These are phyloP conservation scores for Dicycla oo DNA, from an alignment of 2,888 invertebrate species.

Conservation along the genomic window DNA sequence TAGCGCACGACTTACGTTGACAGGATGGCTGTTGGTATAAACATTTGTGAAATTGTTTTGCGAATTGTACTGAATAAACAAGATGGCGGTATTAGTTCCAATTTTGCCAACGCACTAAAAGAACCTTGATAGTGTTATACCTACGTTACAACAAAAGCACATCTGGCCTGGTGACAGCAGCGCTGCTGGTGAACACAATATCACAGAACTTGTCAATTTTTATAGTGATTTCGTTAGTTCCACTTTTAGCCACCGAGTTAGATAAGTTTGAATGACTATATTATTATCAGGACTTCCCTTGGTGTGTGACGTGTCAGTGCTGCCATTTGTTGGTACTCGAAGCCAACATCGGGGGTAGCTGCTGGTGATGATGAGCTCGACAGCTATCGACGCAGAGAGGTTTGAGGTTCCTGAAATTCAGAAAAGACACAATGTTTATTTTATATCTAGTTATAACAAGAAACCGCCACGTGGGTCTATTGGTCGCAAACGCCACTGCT, in stretches of 20 bases:
- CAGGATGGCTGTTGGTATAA: neutral
- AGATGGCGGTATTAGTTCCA: neutral
- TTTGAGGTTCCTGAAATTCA: constrained; percentile 12
- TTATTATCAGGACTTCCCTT: neutral
- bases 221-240: neutral
- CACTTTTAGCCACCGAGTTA: neutral
- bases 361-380: neutral
- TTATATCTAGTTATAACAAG: too few species aligned
- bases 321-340: neutral
- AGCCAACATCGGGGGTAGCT: neutral
- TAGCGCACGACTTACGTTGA: neutral
- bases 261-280: neutral
- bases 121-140: neutral
- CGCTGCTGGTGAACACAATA: neutral
- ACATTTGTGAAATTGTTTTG: neutral
- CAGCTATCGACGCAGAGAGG: neutral
- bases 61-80: too few species aligned
- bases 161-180: too few species aligned
- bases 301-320: neutral
- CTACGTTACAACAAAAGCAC: neutral
- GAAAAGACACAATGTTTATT: neutral
- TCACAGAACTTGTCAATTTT: neutral
- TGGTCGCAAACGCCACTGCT: too few species aligned
- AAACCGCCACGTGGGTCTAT: neutral
- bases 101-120: neutral